Base-by-base conservation (phyloP, 2,113 vertebrate genomes). In the Callionymus lyra region DNA sequence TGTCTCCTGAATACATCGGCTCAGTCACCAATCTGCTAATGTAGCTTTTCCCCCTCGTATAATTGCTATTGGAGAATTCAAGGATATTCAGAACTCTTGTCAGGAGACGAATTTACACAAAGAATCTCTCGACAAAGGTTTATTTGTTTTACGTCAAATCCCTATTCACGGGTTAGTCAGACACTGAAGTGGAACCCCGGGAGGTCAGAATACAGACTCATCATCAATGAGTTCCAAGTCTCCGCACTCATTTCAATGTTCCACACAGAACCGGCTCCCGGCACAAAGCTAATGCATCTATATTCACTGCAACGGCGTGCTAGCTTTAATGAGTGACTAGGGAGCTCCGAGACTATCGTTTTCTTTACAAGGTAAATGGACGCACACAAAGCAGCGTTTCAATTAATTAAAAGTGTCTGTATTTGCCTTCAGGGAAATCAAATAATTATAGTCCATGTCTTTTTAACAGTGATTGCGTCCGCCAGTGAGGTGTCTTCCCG, bases 311-410 rank as follows among this genome's bases (percentile, higher is more conserved):
- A 64, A 46, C 52, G 47, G 57, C 36, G 16, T 41, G 57, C 47
- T 68, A 54, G 27, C 67, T 74, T 69, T 81, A 81, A 84, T 73
- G 77, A 83, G 67, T 46, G 41, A 50, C 63, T 6, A 4, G 67
- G 68, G 70, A 72, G 55, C 61, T 65, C 64, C 66, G 16, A 56
- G 41, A 16, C 65, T 34, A 65, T 74, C 65, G 61, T 77, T 68
- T 53, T 57, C 63, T 68, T 61, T 47, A 57, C 54, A 46, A 67
- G 49, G 55, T 66, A 75, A 71, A 71, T 18, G 41, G 34, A 56
- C 47, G 50, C 44, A 49, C 41, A 51, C 46, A 57, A 70, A 44
- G 31, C 31, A 43, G 46, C 44, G 47, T 59, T 59, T 63, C 61
- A 70, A 73, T 81, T 78, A 66, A 73, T 72, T 72, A 65, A 80